Percentiles rank a stretch among this genome's conserved stretches.
These are phyloP conservation scores for Ovis canadensis DNA, from an alignment of 2,113 vertebrate species.

Conservation along the genomic window DNA sequence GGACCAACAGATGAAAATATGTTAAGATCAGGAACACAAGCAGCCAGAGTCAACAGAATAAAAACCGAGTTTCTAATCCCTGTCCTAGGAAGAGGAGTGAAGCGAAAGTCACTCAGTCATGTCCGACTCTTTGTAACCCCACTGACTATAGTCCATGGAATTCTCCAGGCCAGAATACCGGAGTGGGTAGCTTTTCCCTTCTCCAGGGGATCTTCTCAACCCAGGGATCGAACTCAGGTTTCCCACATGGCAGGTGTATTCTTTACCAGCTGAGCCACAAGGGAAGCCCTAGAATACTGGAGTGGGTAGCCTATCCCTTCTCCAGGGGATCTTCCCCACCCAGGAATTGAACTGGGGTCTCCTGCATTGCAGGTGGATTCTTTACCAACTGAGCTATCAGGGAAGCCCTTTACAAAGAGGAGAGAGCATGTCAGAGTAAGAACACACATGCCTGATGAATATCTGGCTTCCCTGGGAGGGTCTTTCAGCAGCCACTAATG, in stretches of 20 bases:
- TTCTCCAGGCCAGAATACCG: not conserved
- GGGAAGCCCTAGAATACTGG: not conserved
- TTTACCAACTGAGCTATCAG: not conserved
- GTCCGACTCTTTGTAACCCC: not conserved
- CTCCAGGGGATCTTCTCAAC: not conserved
- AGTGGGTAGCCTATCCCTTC: not conserved
- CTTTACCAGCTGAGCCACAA: not conserved
- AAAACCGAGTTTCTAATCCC: not conserved
- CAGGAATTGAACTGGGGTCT: not conserved
- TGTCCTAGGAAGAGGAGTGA: not conserved
- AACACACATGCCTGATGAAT: not conserved
- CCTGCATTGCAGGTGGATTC: not conserved
- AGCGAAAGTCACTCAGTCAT: not conserved
- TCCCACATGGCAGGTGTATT: not conserved
- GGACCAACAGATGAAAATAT: not conserved
- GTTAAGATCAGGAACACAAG: not conserved
- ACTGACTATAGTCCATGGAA: not conserved
- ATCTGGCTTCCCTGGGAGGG: fast-evolving
- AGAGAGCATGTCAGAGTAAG: not conserved
- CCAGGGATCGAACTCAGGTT: not conserved
- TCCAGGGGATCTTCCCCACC: not conserved
- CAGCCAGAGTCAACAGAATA: not conserved
- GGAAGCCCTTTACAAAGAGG: not conserved
- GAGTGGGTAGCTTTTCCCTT: not conserved
- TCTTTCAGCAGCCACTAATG: no score